Base-by-base conservation (phyloP, 2,797 vertebrate genomes). In the Gastrophryne carolinensis region DNA sequence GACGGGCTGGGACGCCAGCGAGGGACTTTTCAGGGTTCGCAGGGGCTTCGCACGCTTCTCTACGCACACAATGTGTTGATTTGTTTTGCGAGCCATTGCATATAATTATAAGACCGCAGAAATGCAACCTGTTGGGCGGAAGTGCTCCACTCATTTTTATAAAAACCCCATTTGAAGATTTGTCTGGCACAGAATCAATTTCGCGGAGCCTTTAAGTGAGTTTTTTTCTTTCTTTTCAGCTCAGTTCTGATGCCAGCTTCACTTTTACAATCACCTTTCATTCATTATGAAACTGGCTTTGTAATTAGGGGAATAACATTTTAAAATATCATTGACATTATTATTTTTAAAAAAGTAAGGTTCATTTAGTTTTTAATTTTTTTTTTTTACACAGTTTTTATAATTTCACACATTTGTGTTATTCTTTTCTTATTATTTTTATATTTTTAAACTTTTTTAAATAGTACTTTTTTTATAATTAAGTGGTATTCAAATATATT, bases 121-220 rank as follows among this genome's bases (percentile, higher is more conserved):
- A 87, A 88, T 91, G 86, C 89, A 90, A 92, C 90, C 87, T 91
- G 89, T 91, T 90, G 89, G 87, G 52, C 50, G 34, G 34, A 58
- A 74, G 65, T 56, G 62, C 26, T 57, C 53, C 49, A 66, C n/a
- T 65, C 49, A 73, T 30, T 64, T 64, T 73, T 56, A 21, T 56
- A 72, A 64, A 61, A 62, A 50, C 1, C 10, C 2, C 34, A 24
- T 57, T 27, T 34, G 65, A 32, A 34, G 44, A 66, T 17, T 54
- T 67, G 52, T 50, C 54, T 60, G 53, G 39, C 63, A 60, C 61
- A 17, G 23, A 37, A n/a, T 61, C 37, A 60, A 53, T 27, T 67
- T 37, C 41, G 21, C 19, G 30, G 60, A 60, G 35, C 17, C 29
- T 39, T 75, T 61, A 41, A 67, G 53, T 26, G 11, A 21, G 32